Base-by-base conservation (phyloP, 2,888 invertebrate species). In the Leptogaster cylindrica region DNA sequence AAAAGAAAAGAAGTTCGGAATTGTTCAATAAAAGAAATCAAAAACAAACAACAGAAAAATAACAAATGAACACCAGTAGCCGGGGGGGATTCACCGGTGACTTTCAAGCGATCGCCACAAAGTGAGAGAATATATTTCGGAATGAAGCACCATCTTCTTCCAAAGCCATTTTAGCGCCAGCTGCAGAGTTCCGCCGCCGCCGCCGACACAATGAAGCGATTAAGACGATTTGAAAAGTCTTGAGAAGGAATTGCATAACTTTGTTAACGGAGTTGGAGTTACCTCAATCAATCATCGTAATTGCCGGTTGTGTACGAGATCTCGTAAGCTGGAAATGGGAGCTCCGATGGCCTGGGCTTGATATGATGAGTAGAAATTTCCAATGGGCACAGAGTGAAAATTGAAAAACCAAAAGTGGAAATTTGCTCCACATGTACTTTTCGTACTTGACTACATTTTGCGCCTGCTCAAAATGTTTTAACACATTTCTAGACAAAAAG, bases 191-290 rank as follows among this genome's bases (percentile, higher is more conserved):
- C 23, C 39, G 23, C 36, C 55, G 36, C 31, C 46, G 48, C 23
- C 39, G 23, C 36, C 55, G 36, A 48, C 46, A 64, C 64, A 64
- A 64, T 64, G 64, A 20, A 48, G 33, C 33, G 64, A 64, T 64
- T 64, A 64, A 64, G 41, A 64, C 48, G 33, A 48, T 48, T 64
- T 64, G 46, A 48, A 64, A 64, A 46, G 48, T 46, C 48, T 48
- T 64, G 64, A 64, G 64, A 64, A 64, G 46, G 33, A 48, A 48
- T 64, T 64, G 64, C 64, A 48, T 64, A 46, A 64, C 33, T 64
- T 33, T 36, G 55, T 36, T 36, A 55, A 39, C 36, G 55, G 41
- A 55, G 55, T 55, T 36, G 18, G 55, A 55, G 55, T 55, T 55
- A 55, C 55, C 39, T 55, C 55, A 55, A 55, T 55, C 55, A 55